These are phyloP conservation scores for human (Homo sapiens) DNA, from an alignment of 2,113 vertebrate genomes.

Conservation along the genomic window DNA sequence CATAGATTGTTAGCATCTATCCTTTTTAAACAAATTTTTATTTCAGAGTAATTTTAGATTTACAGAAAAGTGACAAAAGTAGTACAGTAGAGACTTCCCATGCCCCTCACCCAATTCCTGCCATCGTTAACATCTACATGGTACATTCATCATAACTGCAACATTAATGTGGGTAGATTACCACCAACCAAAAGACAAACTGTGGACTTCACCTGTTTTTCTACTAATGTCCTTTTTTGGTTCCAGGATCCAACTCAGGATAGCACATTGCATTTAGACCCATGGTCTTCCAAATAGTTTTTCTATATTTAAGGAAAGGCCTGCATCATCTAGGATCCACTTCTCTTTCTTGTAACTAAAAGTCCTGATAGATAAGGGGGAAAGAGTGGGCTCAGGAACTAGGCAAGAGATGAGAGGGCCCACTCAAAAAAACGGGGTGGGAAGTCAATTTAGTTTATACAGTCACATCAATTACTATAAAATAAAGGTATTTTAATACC, in stretches of 20 bases:
- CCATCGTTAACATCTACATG: neutral
- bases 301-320: neutral
- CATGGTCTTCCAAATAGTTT: neutral
- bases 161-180: neutral
- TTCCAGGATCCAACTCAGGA: neutral
- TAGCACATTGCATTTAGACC: neutral
- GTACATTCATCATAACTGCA: neutral
- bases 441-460: neutral
- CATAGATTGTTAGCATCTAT: neutral
- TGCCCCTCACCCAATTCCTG: neutral
- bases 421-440: neutral
- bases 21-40: neutral
- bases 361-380: neutral
- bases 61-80: slow-evolving; percentile 8
- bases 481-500: neutral
- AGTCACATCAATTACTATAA: neutral
- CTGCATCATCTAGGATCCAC: neutral
- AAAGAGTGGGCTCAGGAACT: neutral
- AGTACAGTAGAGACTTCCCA: neutral
- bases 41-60: slow-evolving; percentile 1
- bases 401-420: neutral
- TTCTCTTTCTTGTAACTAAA: neutral
- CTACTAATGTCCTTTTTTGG: neutral
- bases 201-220: neutral
- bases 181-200: neutral